Conservation (phyloP, 2,113 vertebrate genomes). For the Acanthisitta chloris region DNA sequence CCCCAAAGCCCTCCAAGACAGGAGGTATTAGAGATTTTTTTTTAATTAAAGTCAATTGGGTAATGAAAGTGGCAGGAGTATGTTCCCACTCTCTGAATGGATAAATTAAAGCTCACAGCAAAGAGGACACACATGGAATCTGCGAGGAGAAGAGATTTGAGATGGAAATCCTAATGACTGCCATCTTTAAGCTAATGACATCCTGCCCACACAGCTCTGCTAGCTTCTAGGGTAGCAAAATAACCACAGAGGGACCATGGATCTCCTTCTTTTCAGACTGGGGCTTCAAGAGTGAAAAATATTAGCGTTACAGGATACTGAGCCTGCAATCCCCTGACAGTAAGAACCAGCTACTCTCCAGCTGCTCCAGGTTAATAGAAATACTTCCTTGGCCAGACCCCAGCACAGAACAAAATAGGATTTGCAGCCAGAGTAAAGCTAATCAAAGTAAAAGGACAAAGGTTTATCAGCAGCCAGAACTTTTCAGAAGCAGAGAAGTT, state of each 20-base stretch:
- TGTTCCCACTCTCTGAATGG: background rate
- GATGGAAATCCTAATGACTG: background rate
- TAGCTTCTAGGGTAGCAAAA: background rate
- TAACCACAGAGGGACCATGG: background rate
- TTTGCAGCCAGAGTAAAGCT: constrained; percentile 40
- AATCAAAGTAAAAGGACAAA: constrained; percentile 59
- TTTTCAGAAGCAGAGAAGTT: constrained; percentile 29
- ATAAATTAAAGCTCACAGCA: background rate
- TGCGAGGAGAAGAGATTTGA: background rate
- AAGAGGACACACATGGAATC: background rate
- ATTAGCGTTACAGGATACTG: background rate
- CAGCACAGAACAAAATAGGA: constrained; percentile 45
- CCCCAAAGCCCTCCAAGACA: background rate
- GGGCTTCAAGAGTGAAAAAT: background rate
- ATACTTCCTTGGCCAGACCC: constrained; percentile 41
- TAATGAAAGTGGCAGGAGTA: background rate
- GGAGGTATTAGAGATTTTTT: background rate
- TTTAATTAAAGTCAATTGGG: constrained; percentile 18
- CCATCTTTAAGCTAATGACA: constrained; percentile 15
- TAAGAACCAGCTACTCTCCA: background rate
- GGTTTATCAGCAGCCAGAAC: constrained; percentile 44
- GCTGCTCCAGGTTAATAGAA: constrained; percentile 53
- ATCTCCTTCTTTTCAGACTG: background rate
- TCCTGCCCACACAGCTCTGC: background rate
- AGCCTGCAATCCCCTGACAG: background rate